A percentile compares a stretch with the other conserved stretches of the same genome.
Evolutionary conservation across 2,113 vertebrate species (phyloP).

Genomic region (Megaceryle torquata): DNA sequence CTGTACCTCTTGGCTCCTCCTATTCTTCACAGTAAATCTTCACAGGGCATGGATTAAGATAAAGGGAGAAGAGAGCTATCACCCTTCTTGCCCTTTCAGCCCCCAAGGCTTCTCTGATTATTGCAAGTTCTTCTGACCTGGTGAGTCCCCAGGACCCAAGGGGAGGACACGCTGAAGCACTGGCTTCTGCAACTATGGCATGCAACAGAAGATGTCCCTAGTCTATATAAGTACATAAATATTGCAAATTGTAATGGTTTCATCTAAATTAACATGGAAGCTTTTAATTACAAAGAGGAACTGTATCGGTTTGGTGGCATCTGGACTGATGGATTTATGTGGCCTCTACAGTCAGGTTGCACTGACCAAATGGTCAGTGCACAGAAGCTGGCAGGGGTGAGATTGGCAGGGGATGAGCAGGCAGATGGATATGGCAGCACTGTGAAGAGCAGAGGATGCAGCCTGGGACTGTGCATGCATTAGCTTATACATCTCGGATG

Average conservation of each 20-base stretch:
- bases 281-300: background rate
- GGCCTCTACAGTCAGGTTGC: background rate
- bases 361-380: background rate
- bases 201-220: background rate
- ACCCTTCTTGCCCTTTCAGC: background rate
- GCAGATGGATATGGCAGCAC: background rate
- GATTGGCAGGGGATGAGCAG: background rate
- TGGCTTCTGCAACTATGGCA: background rate
- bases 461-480: background rate
- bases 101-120: background rate
- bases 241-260: background rate
- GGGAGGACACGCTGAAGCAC: background rate
- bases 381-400: background rate
- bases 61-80: background rate
- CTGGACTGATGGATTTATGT: background rate
- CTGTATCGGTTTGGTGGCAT: background rate
- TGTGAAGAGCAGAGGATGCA: background rate
- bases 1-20: background rate
- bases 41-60: no score
- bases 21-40: no score
- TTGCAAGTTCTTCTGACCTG: background rate
- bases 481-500: background rate
- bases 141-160: background rate
- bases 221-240: background rate
- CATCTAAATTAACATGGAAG: background rate